Percentiles rank a stretch among this genome's conserved stretches.
Conservation (phyloP, 2,113 vertebrate genomes). For the Monopterus albus region DNA sequence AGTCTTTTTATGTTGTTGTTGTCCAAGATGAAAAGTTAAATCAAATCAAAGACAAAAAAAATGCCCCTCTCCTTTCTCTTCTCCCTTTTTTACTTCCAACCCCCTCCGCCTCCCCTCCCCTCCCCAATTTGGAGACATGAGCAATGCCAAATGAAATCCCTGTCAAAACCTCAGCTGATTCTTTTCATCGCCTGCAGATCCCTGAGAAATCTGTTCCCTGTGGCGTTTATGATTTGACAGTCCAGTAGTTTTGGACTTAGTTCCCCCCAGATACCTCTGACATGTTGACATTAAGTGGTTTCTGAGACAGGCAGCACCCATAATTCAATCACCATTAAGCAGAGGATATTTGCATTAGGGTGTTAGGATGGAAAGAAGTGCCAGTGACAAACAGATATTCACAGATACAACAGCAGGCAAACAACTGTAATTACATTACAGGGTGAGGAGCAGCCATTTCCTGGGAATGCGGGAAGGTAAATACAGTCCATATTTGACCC, state of each 20-base stretch:
- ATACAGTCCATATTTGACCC: slow-evolving; percentile 69
- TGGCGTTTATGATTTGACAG: slow-evolving; percentile 82
- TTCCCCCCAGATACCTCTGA: slow-evolving; percentile 82
- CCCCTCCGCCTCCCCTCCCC: slow-evolving; percentile 48
- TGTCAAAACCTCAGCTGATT: slow-evolving; percentile 81
- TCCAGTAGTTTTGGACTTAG: slow-evolving; percentile 83
- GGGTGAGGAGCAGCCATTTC: slow-evolving; percentile 64
- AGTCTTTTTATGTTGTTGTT: slow-evolving; percentile 44
- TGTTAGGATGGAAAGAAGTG: slow-evolving; percentile 61
- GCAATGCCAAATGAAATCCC: slow-evolving; percentile 81
- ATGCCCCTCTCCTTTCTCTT: slow-evolving; percentile 32
- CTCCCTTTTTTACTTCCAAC: slow-evolving; percentile 43
- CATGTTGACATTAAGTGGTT: slow-evolving; percentile 85
- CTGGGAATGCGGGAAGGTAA: slow-evolving; percentile 51
- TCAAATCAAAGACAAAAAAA: slow-evolving; percentile 76
- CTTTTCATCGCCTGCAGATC: slow-evolving; percentile 77
- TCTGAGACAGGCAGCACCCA: slow-evolving; percentile 78
- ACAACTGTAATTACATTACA: slow-evolving; percentile 81
- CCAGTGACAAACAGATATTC: slow-evolving; percentile 70
- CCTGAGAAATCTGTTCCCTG: slow-evolving; percentile 75
- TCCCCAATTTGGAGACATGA: slow-evolving; percentile 83
- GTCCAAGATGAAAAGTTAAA: slow-evolving; percentile 76
- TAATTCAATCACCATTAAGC: slow-evolving; percentile 85
- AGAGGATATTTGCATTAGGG: slow-evolving; percentile 70
- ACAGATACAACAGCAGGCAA: slow-evolving; percentile 69